These are phyloP conservation scores for Clarias macrocephalus DNA, from an alignment of 2,113 vertebrate genomes.

Conservation along the genomic window DNA sequence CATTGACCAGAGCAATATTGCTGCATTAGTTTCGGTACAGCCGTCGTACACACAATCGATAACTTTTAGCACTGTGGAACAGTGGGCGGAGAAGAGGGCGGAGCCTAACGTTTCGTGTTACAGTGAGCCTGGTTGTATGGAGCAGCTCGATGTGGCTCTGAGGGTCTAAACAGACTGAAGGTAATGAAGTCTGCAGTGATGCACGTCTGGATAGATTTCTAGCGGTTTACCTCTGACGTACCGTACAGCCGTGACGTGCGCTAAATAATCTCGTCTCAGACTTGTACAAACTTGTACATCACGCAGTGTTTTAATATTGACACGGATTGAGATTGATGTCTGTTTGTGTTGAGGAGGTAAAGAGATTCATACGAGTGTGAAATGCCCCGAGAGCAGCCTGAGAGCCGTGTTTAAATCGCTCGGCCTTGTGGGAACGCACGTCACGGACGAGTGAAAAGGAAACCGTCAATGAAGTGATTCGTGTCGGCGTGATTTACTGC, in stretches of 20 bases:
- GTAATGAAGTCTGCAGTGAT: neutral
- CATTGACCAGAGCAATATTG: too few relatives aligned
- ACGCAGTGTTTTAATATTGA: neutral
- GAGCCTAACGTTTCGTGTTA: neutral
- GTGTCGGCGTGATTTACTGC: neutral
- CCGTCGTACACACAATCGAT: too few relatives aligned
- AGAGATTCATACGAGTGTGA: neutral
- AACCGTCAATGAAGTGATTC: too few relatives aligned
- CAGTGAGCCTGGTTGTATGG: neutral
- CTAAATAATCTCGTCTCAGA: neutral
- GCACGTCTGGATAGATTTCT: neutral
- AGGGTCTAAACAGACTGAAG: neutral
- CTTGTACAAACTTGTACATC: neutral
- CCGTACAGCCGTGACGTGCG: neutral
- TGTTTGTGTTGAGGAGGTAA: neutral
- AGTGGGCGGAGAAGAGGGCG: too few relatives aligned
- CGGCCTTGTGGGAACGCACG: neutral
- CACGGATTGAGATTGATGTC: neutral
- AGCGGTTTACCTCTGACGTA: neutral
- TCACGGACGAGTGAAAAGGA: neutral
- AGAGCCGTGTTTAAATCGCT: conserved; percentile 6
- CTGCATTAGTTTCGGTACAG: too few relatives aligned
- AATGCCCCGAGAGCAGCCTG: neutral
- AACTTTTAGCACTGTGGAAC: too few relatives aligned
- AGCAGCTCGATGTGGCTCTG: neutral